Conservation (phyloP, 1,140 invertebrate genomes). For the Hylaeus anthracinus region DNA sequence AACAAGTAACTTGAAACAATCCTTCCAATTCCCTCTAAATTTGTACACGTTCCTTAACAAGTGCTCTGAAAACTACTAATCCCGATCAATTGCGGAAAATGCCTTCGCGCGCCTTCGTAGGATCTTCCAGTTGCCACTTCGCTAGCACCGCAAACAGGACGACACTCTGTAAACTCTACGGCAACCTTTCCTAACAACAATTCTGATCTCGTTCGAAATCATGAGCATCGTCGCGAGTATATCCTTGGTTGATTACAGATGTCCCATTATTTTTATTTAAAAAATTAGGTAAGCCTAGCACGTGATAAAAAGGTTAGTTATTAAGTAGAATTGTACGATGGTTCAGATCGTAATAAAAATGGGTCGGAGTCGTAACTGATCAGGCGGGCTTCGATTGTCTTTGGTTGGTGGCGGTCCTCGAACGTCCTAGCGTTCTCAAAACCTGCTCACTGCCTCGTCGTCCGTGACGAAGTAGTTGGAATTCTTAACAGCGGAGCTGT, state of each 20-base stretch:
- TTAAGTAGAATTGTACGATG: conserved; percentile 20
- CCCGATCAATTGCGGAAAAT: too few species aligned
- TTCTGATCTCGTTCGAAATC: too few species aligned
- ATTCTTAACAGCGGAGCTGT: conserved; percentile 73
- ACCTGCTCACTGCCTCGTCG: conserved; percentile 78
- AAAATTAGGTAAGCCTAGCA: neutral
- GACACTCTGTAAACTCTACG: neutral
- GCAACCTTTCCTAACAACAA: too few species aligned
- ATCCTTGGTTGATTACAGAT: too few species aligned
- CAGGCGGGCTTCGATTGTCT: conserved; percentile 39
- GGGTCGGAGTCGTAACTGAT: conserved; percentile 8
- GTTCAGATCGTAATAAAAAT: neutral
- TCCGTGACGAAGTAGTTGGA: conserved; percentile 77
- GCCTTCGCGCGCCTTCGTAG: too few species aligned
- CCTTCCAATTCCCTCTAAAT: too few species aligned
- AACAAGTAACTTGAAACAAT: too few species aligned
- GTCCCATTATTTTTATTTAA: neutral
- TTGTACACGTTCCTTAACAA: too few species aligned
- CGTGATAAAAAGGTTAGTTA: conserved; percentile 27
- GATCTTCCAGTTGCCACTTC: neutral
- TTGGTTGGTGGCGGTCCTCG: neutral
- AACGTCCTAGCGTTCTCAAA: conserved; percentile 59
- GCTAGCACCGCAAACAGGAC: too few species aligned
- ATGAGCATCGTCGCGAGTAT: too few species aligned
- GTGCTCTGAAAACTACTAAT: too few species aligned